Evolutionary conservation across 2,888 invertebrate genomes (phyloP).

Genomic region (Tridacna crocea): DNA sequence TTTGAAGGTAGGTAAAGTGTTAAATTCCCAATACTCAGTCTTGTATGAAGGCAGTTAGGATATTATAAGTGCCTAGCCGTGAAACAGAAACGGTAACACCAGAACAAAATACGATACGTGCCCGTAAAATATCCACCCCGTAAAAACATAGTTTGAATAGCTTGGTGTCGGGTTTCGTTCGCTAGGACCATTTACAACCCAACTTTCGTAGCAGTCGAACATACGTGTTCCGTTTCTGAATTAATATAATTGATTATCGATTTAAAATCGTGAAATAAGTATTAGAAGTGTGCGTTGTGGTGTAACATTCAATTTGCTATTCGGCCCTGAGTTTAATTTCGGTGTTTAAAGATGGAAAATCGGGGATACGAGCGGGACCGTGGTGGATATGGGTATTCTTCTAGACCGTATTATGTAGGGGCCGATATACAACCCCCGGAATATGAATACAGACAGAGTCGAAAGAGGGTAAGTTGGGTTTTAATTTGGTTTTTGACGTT

Average conservation of each 20-base stretch:
- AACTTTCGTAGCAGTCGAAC: constrained; percentile 3
- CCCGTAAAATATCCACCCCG: not conserved
- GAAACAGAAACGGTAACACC: constrained; percentile 9
- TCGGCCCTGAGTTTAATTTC: not conserved
- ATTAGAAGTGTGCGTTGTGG: not conserved
- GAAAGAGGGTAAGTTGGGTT: not conserved
- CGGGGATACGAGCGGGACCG: constrained; percentile 16
- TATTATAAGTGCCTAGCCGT: not conserved
- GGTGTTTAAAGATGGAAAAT: constrained; percentile 6
- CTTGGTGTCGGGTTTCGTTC: constrained; percentile 2
- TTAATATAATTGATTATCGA: not conserved
- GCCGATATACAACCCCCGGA: constrained; percentile 6
- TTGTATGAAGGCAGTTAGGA: constrained; percentile 1
- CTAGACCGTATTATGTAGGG: constrained; percentile 8
- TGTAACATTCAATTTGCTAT: not conserved
- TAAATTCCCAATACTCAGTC: not conserved
- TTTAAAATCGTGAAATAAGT: not conserved
- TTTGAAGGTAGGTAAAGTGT: too few relatives aligned
- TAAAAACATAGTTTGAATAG: not conserved
- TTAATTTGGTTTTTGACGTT: not conserved
- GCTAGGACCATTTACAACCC: not conserved
- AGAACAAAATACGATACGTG: constrained; percentile 2
- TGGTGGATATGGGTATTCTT: constrained; percentile 11
- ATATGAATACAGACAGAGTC: constrained; percentile 4
- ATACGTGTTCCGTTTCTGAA: constrained; percentile 2